Evolutionary conservation across 2,113 vertebrate genomes (phyloP).

Genomic region (Muntiacus reevesi): DNA sequence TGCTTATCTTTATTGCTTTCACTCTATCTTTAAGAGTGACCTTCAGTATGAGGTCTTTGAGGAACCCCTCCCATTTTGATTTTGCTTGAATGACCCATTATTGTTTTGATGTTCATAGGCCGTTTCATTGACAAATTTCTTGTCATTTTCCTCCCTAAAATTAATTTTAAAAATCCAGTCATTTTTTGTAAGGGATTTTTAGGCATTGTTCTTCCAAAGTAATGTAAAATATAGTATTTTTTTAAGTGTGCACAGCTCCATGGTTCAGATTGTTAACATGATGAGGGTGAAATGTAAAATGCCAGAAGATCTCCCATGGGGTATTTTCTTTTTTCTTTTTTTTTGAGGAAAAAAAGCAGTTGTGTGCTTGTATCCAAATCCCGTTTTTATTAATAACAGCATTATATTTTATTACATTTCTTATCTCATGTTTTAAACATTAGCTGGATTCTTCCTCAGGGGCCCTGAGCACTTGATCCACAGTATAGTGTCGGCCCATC

Average conservation of each 20-base stretch:
- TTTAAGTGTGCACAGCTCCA: neutral
- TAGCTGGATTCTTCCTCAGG: neutral
- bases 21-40: neutral
- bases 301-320: neutral
- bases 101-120: neutral
- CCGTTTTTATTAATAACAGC: conserved; percentile 28
- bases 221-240: neutral
- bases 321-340: neutral
- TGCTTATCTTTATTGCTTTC: neutral
- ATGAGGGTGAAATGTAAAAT: neutral
- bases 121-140: neutral
- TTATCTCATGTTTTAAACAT: neutral
- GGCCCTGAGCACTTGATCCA: neutral
- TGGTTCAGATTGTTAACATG: neutral
- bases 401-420: conserved; percentile 32
- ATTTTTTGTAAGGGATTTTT: neutral
- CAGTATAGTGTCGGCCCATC: neutral
- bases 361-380: neutral
- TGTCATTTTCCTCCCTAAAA: neutral
- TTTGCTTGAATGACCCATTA: neutral
- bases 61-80: neutral
- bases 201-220: conserved; percentile 13
- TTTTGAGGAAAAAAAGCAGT: neutral
- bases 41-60: neutral
- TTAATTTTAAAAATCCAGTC: neutral